Evolutionary conservation across 2,888 invertebrate genomes (phyloP).

Genomic region (Melieria picta): DNA sequence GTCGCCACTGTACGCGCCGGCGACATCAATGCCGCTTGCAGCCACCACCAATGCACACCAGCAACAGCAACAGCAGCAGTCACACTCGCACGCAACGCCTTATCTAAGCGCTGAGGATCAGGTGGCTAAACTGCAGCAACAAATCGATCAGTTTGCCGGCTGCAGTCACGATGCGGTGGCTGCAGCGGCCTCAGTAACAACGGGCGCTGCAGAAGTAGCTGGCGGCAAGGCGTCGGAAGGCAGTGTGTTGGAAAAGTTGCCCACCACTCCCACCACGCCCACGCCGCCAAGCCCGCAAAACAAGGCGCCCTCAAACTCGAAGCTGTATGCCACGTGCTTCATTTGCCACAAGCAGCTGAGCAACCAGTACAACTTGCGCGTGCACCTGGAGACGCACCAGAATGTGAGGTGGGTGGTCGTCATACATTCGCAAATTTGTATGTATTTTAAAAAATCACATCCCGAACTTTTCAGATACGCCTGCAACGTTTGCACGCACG

Average conservation of each 20-base stretch:
- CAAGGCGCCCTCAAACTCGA: conserved; percentile 66
- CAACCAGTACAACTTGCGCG: conserved; percentile 89
- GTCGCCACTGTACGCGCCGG: conserved; percentile 23
- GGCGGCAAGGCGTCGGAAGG: background rate
- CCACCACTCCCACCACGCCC: conserved; percentile 23
- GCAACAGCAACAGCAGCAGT: conserved; percentile 18
- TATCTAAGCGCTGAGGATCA: conserved; percentile 44
- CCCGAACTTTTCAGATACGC: conserved; percentile 71
- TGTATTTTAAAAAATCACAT: background rate
- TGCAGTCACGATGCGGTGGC: conserved; percentile 50
- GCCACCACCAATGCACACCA: conserved; percentile 25
- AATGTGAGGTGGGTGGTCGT: conserved; percentile 72
- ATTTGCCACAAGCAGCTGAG: conserved; percentile 89
- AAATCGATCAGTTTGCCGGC: conserved; percentile 55
- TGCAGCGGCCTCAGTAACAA: conserved; percentile 2
- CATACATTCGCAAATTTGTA: background rate
- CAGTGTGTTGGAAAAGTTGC: conserved; percentile 18
- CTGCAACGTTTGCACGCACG: conserved; percentile 87
- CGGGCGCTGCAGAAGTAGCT: background rate
- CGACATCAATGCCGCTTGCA: conserved; percentile 35
- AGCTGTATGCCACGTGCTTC: conserved; percentile 77
- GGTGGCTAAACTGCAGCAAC: conserved; percentile 41
- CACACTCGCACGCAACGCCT: conserved; percentile 31
- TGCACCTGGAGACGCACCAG: conserved; percentile 91
- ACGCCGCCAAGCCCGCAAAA: conserved; percentile 39